Percentiles rank a stretch among this genome's conserved stretches.
phyloP scores from a whole-genome alignment of 2,113 vertebrate species.

The Craseonycteris thonglongyai region DNA sequence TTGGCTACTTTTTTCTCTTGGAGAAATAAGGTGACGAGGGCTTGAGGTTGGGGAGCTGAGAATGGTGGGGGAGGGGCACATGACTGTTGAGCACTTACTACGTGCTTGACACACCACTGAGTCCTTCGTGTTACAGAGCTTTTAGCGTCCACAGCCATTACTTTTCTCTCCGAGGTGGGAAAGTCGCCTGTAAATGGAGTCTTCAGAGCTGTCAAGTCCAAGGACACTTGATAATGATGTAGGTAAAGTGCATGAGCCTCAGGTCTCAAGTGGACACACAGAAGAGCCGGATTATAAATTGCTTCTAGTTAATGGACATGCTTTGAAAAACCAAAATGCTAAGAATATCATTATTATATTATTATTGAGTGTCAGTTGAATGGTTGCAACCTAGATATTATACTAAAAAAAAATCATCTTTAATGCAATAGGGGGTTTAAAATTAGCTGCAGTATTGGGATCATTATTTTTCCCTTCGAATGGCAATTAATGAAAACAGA shows the following conservation, averaged over 20 bases:
- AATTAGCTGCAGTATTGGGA: neutral
- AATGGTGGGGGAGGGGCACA: fast-evolving
- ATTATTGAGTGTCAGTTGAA: neutral
- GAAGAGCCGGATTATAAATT: neutral
- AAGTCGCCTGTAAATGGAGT: neutral
- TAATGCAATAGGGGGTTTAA: neutral
- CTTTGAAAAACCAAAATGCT: neutral
- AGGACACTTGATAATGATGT: neutral
- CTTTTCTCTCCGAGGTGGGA: neutral
- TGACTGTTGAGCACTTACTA: fast-evolving
- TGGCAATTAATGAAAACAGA: neutral
- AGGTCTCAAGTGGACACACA: neutral
- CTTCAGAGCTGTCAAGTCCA: neutral
- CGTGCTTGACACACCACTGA: fast-evolving
- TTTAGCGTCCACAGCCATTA: neutral
- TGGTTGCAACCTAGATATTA: neutral
- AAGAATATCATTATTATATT: neutral
- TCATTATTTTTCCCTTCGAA: neutral
- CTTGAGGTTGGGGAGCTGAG: neutral
- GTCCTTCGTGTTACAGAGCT: neutral
- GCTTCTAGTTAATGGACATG: too few relatives aligned
- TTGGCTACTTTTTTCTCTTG: neutral
- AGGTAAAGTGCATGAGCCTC: neutral
- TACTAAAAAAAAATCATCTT: neutral
- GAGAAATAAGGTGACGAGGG: neutral